Evolutionary conservation across 1,140 invertebrate species (phyloP).

Genomic region (Centruroides vittatus): DNA sequence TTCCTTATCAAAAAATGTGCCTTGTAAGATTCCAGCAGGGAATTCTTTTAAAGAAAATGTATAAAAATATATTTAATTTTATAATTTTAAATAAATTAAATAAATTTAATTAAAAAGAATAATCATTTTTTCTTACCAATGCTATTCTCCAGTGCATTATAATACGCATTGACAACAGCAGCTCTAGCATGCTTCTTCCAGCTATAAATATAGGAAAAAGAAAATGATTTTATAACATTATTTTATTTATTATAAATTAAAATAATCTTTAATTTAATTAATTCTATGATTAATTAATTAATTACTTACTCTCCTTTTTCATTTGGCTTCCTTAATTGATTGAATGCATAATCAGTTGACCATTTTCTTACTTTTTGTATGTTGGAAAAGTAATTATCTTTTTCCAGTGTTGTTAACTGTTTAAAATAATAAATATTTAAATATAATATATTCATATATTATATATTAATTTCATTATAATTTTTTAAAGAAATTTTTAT

Average conservation of each 20-base stretch:
- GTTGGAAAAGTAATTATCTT: conserved; percentile 50
- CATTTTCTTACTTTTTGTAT: conserved; percentile 57
- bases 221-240: no score
- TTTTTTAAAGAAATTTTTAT: background rate
- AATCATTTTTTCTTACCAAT: conserved; percentile 47
- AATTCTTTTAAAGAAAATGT: conserved; percentile 45
- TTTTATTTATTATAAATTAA: no score
- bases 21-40: conserved; percentile 80
- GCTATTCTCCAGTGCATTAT: conserved; percentile 65
- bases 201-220: conserved; percentile 10
- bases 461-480: no score
- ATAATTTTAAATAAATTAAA: background rate
- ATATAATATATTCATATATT: no score
- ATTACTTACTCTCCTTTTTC: conserved; percentile 55
- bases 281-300: background rate
- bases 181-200: conserved; percentile 61
- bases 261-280: no score
- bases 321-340: conserved; percentile 54
- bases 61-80: no score
- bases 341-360: conserved; percentile 57
- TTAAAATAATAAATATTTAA: no score
- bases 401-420: no score
- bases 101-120: background rate
- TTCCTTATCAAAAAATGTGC: conserved; percentile 66
- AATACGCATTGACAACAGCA: conserved; percentile 68